Base-by-base conservation (phyloP, 2,888 invertebrate genomes). In the Blastobasis lacticolella region DNA sequence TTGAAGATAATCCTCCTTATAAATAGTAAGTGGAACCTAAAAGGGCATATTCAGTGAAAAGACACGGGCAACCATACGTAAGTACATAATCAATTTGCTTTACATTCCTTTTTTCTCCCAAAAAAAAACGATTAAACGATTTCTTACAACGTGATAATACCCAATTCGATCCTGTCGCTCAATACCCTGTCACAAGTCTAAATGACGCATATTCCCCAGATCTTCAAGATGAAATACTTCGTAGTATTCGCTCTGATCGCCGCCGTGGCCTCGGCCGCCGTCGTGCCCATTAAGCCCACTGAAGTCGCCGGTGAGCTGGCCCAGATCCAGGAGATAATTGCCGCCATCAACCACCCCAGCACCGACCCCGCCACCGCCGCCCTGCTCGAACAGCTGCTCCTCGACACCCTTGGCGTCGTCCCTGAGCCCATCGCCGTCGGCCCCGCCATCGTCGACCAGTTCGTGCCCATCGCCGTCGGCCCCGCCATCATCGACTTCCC, bases 151-250 rank as follows among this genome's bases (percentile, higher is more conserved):
- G 1, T 3, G 23, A 23, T 23, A n/a, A n/a, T n/a, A n/a, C 23
- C 23, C 23, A 23, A 23, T 23, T 23, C 23, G 23, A 23, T 23
- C 23, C 23, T 23, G 23, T 23, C 23, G 3, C 3, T 23, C 1
- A 23, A 23, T 23, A 23, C 23, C 23, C 1, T 2, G 23, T 23
- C 23, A 23, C 10, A 42, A 42, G 42, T 42, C 42, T 6, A 7
- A 42, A 42, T 9, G 10, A 3, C 7, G 38, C 37, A 23, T 47
- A 23, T 44, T 46, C 56, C 57, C 4, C 66, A 75, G 69, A 61
- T 60, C 49, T 61, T 54, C 59, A 73, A 63, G 46, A 82, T 82
- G 82, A 81, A 81, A 73, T 78, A 64, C 74, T 63, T 83, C 61
- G 46, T 77, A 41, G 73, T 73, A 48, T 62, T 83, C 62, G 73